Conservation (phyloP, 64 coral and sea anemone genomes). For the Astreopora myriophthalma region DNA sequence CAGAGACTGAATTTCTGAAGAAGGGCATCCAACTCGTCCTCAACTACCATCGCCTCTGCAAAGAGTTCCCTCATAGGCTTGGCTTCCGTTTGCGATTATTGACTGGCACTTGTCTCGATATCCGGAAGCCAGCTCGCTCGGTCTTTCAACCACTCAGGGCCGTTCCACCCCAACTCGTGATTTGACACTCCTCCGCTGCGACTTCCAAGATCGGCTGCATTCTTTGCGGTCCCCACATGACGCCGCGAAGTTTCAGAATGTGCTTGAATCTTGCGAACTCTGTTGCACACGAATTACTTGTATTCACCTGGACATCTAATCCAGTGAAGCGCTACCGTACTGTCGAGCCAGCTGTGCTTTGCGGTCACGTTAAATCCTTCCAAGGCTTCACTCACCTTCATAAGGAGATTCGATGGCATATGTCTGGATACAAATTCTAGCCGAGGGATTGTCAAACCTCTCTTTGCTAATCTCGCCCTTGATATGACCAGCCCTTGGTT, state of each 20-base stretch:
- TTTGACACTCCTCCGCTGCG: slow-evolving; percentile 5
- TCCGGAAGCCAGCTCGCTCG: slow-evolving; percentile 16
- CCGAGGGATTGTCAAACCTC: slow-evolving; percentile 34
- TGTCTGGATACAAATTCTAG: slow-evolving; percentile 41
- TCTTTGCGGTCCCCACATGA: slow-evolving; percentile 25
- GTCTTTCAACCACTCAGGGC: slow-evolving; percentile 42
- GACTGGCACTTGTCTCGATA: slow-evolving; percentile 1
- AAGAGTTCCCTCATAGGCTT: not conserved
- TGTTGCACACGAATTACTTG: slow-evolving; percentile 61
- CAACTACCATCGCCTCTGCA: not conserved
- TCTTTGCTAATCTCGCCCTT: slow-evolving; percentile 37
- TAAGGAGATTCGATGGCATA: slow-evolving; percentile 33
- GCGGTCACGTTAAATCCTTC: slow-evolving; percentile 43
- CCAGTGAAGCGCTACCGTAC: slow-evolving; percentile 48
- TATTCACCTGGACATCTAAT: slow-evolving; percentile 23
- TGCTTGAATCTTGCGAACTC: slow-evolving; percentile 34
- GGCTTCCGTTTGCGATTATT: slow-evolving; percentile 15
- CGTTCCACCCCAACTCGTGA: slow-evolving; percentile 28
- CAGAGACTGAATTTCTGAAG: slow-evolving; percentile 17
- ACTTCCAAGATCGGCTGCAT: slow-evolving; percentile 45
- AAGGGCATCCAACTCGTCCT: slow-evolving; percentile 30
- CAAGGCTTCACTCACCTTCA: slow-evolving; percentile 34
- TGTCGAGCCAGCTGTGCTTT: slow-evolving; percentile 31
- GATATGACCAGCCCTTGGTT: slow-evolving; percentile 20
- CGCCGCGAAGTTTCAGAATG: slow-evolving; percentile 24